Conservation (phyloP, 2,113 vertebrate genomes). For the Pseudopipra pipra region DNA sequence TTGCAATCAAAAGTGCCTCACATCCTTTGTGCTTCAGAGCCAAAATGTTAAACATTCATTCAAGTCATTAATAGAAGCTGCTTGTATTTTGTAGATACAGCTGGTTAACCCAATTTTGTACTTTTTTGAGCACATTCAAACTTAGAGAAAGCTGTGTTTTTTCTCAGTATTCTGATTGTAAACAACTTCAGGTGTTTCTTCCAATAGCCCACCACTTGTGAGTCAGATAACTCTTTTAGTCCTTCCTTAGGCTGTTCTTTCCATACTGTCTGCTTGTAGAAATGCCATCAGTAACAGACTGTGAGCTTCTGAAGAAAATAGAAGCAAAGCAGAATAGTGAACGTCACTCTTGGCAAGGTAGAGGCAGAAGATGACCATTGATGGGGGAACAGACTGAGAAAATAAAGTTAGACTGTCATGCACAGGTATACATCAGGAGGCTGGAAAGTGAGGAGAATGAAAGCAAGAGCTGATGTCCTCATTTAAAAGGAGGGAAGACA, state of each 20-base stretch:
- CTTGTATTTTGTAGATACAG: not conserved
- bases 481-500: too few species aligned
- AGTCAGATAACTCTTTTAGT: not conserved
- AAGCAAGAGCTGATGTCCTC: too few species aligned
- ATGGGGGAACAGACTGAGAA: too few species aligned
- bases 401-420: too few species aligned
- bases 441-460: too few species aligned
- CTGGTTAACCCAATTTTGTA: not conserved
- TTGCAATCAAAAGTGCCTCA: not conserved
- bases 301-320: not conserved
- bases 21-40: not conserved
- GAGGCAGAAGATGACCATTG: too few species aligned
- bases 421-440: too few species aligned
- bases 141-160: not conserved
- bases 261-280: not conserved
- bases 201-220: not conserved
- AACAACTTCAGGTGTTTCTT: not conserved
- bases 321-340: not conserved
- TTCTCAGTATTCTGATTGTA: not conserved
- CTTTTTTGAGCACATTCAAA: not conserved
- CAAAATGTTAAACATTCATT: not conserved
- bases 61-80: not conserved
- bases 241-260: not conserved
- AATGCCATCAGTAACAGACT: rapidly evolving
- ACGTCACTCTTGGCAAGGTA: not conserved